Evolutionary conservation across 2,113 vertebrate species (phyloP).

Genomic region (Malurus alboscapulatus): DNA sequence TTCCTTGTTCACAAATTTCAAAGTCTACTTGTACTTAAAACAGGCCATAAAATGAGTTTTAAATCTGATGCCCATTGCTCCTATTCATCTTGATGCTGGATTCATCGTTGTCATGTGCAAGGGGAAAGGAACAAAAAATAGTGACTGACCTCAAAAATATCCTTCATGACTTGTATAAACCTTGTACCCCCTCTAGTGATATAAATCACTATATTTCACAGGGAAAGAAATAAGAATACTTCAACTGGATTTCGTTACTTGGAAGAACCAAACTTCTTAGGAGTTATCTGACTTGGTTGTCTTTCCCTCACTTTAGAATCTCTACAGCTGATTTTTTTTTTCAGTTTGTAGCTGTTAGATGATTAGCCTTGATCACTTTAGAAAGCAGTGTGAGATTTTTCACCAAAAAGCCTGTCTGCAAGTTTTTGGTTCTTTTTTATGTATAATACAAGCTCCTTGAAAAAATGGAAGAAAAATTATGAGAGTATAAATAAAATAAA

Average conservation of each 20-base stretch:
- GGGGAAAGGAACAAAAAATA: neutral
- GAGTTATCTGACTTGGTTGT: neutral
- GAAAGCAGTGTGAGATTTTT: neutral
- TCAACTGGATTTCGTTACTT: neutral
- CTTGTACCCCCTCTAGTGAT: neutral
- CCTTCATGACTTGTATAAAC: neutral
- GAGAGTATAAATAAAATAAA: neutral
- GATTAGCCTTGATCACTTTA: neutral
- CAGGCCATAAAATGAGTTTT: neutral
- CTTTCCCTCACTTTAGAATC: neutral
- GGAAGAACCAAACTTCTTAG: neutral
- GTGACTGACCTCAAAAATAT: neutral
- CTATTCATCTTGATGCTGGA: neutral
- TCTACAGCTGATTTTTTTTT: neutral
- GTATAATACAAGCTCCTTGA: neutral
- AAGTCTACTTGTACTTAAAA: neutral
- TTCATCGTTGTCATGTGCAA: neutral
- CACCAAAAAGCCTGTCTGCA: neutral
- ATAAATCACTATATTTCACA: neutral
- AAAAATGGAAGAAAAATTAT: neutral
- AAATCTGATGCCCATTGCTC: neutral
- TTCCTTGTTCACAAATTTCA: neutral
- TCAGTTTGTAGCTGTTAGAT: neutral
- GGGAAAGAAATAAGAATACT: neutral
- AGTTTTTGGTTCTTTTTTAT: neutral